A percentile compares a stretch with the other conserved stretches of the same genome.
Evolutionary conservation across 2,797 vertebrate genomes (phyloP).

Genomic region (Parauchenoglanis ngamensis): DNA sequence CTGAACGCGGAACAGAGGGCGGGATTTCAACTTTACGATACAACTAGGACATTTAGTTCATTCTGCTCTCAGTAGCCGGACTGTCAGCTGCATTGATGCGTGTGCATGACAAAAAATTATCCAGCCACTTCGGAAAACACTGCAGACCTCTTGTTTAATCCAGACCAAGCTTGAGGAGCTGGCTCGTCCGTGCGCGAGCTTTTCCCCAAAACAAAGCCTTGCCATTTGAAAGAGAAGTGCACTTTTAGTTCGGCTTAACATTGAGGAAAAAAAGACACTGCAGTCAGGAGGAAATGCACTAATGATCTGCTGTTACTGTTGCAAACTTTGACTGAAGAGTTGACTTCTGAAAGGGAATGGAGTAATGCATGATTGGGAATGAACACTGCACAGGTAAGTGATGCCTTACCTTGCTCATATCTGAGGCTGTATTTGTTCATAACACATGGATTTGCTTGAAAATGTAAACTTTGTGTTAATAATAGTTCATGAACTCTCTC

Average conservation of each 20-base stretch:
- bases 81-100: conserved; percentile 2
- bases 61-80: conserved; percentile 20
- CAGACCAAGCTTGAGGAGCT: neutral
- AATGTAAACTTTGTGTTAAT: neutral
- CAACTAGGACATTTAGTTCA: neutral
- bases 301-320: neutral
- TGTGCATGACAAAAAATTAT: neutral
- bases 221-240: conserved; percentile 15
- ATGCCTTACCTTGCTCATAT: neutral
- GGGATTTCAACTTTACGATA: conserved; percentile 41
- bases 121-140: neutral
- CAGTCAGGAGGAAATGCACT: neutral
- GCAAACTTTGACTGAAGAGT: neutral
- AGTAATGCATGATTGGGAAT: neutral
- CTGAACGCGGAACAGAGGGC: conserved; percentile 38
- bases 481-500: neutral
- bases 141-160: neutral
- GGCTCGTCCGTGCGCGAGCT: neutral
- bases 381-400: conserved; percentile 19
- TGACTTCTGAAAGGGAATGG: conserved; percentile 1
- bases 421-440: neutral
- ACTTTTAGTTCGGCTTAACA: conserved; percentile 1
- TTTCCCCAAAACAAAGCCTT: neutral
- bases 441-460: neutral
- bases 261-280: neutral